Conservation (phyloP, 2,888 invertebrate genomes). For the Phengaris alcon region DNA sequence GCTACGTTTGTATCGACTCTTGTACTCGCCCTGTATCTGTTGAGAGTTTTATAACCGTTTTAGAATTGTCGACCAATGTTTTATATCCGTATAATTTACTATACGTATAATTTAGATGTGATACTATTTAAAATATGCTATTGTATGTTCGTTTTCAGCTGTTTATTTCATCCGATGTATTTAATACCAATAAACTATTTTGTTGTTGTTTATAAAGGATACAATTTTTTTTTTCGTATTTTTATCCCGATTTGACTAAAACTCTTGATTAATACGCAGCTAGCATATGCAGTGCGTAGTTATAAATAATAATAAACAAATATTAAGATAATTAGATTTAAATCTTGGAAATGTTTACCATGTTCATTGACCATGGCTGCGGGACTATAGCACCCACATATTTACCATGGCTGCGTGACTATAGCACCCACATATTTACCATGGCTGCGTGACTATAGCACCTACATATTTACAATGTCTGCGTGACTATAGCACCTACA, state of each 20-base stretch:
- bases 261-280: not conserved
- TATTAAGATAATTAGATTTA: not conserved
- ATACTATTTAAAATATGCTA: conserved; percentile 19
- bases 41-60: conserved; percentile 14
- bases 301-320: not conserved
- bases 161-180: conserved; percentile 23
- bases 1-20: not conserved
- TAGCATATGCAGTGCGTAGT: not conserved
- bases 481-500: no score
- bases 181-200: conserved; percentile 32
- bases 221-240: conserved; percentile 35
- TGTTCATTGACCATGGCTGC: no score
- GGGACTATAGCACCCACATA: no score
- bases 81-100: conserved; percentile 17
- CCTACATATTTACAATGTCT: no score
- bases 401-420: no score
- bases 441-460: no score
- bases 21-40: not conserved
- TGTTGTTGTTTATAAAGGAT: conserved; percentile 39
- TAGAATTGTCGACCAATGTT: conserved; percentile 27
- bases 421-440: no score
- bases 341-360: no score
- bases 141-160: conserved; percentile 6
- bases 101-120: conserved; percentile 19
- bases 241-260: conserved; percentile 24